Percentiles rank a stretch among this genome's conserved stretches.
phyloP scores from a whole-genome alignment of 2,113 vertebrate genomes.

The Pterocles gutturalis region DNA sequence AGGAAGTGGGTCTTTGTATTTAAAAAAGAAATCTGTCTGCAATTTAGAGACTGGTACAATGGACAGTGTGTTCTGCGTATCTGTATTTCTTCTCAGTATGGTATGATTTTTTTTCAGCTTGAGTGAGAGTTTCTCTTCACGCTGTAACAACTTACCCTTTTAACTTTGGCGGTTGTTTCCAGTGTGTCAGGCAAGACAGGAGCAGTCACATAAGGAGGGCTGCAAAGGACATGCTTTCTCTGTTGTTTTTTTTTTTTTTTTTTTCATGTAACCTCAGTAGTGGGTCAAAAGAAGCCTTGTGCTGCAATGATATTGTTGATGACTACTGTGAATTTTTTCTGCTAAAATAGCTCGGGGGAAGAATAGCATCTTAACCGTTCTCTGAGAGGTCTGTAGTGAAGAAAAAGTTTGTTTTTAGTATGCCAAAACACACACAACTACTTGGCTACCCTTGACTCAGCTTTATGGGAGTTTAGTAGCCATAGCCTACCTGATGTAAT shows the following conservation, averaged over 20 bases:
- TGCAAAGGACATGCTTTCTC: not conserved
- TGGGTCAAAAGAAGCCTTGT: not conserved
- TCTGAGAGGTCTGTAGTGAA: not conserved
- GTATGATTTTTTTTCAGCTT: not conserved
- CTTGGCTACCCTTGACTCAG: not conserved
- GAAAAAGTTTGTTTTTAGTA: not conserved
- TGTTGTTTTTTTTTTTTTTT: not conserved
- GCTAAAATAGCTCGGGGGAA: not conserved
- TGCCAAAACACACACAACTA: not conserved
- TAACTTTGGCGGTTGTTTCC: not conserved
- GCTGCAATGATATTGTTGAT: not conserved
- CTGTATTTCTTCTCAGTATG: not conserved
- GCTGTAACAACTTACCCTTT: not conserved
- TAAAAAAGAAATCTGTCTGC: not conserved
- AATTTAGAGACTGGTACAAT: not conserved
- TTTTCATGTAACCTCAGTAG: not conserved
- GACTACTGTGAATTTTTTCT: not conserved
- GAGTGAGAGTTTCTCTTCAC: not conserved
- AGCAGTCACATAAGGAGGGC: not conserved
- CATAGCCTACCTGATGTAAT: not conserved
- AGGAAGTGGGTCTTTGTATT: not conserved
- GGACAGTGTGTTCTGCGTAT: not conserved
- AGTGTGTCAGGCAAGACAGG: not conserved
- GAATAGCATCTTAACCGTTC: not conserved
- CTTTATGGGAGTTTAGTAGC: not conserved